A percentile compares a stretch with the other conserved stretches of the same genome.
Conservation (phyloP, 2,113 vertebrate genomes). For the Rhea americana region DNA sequence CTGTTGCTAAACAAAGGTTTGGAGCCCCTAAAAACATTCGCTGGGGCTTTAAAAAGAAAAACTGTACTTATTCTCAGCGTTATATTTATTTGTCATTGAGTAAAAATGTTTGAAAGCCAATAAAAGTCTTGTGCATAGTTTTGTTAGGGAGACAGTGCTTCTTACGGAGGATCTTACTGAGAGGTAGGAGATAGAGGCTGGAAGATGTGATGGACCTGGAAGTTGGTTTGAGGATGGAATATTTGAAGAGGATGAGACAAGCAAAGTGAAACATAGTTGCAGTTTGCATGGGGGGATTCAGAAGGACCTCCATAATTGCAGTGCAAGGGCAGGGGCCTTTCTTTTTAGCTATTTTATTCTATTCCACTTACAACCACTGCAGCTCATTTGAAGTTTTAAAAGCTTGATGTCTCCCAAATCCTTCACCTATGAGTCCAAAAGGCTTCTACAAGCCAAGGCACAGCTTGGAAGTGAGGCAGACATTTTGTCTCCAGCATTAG, state of each 20-base stretch:
- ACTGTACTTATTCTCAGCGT: not conserved
- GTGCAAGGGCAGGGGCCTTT: not conserved
- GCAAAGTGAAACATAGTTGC: not conserved
- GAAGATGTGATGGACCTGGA: not conserved
- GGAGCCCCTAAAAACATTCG: not conserved
- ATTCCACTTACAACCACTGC: not conserved
- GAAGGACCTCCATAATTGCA: not conserved
- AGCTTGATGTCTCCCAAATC: not conserved
- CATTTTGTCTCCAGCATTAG: not conserved
- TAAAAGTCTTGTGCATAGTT: not conserved
- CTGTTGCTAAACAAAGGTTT: not conserved
- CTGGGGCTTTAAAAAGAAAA: slow-evolving; percentile 5
- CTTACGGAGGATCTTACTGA: not conserved
- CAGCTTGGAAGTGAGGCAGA: not conserved
- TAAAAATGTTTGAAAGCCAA: not conserved
- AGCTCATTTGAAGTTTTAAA: not conserved
- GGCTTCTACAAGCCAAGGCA: not conserved
- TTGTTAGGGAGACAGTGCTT: not conserved
- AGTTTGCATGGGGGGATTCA: not conserved
- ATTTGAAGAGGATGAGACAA: not conserved
- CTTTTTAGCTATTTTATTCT: not conserved
- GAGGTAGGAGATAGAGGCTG: not conserved
- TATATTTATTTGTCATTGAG: not conserved
- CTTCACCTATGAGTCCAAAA: not conserved
- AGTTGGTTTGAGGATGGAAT: not conserved